Base-by-base conservation (phyloP, 2,113 vertebrate genomes). In the Asarcornis scutulata region DNA sequence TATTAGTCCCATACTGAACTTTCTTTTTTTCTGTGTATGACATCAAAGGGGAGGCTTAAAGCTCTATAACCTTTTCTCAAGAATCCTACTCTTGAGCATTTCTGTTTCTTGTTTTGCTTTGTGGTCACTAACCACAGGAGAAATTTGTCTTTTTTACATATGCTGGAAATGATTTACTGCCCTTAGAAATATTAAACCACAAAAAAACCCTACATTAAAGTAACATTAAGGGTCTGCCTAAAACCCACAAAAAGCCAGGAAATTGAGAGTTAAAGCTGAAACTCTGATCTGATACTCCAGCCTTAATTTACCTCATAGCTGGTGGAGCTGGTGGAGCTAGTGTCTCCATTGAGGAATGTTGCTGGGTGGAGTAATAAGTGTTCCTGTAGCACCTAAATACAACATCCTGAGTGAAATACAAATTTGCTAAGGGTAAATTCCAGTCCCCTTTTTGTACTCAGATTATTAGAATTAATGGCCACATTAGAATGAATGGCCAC, bases 161-260 rank as follows among this genome's bases (percentile, higher is more conserved):
- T 18, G 88, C 97, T 98, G 97, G 97, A 97, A 98, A 98, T 98
- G 98, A 98, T 98, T 98, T 98, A 97, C 97, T 98, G 96, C 95
- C 96, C 94, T 98, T 97, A 97, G 98, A 98, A 98, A 97, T 97
- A 98, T 98, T 98, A 98, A 98, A 98, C 97, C 98, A 96, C 96
- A 96, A 95, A 96, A 91, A 97, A 86, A 48, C 36, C 76, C 63
- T 97, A 96, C 83, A 95, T 96, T 98, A 97, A 97, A 98, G 97
- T 97, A 96, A 97, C 87, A 93, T 97, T 97, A 97, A 97, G 89
- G 95, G 85, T 93, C 97, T 98, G 95, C 60, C 27, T 95, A 95
- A 97, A 98, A 90, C 92, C 97, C 96, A 96, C 97, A 95, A 95
- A 97, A 96, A 97, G 60, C 66, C 96, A 98, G 98, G 97, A 98